These are phyloP conservation scores for Alfaro cultratus DNA, from an alignment of 2,797 vertebrate genomes.

Conservation along the genomic window DNA sequence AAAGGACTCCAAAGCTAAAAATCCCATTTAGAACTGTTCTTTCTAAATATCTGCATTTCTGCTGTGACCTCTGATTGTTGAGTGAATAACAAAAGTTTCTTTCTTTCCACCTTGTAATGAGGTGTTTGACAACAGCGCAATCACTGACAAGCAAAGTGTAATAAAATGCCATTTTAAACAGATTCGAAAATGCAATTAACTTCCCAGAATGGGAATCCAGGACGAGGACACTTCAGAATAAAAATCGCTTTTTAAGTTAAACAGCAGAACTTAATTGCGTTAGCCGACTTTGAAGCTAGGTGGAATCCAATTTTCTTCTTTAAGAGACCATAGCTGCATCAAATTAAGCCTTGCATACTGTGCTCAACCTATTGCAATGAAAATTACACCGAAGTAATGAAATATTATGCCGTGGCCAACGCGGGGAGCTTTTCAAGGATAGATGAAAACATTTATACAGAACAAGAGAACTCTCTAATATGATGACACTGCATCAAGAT, in stretches of 20 bases:
- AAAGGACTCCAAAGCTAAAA: conserved; percentile 25
- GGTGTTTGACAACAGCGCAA: conserved; percentile 41
- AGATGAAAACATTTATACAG: conserved; percentile 70
- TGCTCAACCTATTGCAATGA: conserved; percentile 58
- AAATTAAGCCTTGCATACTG: conserved; percentile 63
- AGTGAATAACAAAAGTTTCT: conserved; percentile 38
- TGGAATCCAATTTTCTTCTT: conserved; percentile 75
- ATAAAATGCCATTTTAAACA: conserved; percentile 61
- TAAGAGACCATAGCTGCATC: conserved; percentile 67
- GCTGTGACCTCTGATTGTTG: conserved; percentile 30
- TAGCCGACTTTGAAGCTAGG: conserved; percentile 74
- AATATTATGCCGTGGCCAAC: conserved; percentile 68
- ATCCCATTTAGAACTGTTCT: not conserved
- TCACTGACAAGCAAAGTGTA: conserved; percentile 42
- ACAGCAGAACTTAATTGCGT: conserved; percentile 71
- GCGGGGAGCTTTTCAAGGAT: conserved; percentile 66
- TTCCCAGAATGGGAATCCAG: conserved; percentile 66
- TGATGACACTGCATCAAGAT: conserved; percentile 70
- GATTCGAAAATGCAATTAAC: conserved; percentile 77
- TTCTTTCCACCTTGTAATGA: conserved; percentile 44
- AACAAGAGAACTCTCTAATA: conserved; percentile 55
- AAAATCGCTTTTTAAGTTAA: conserved; percentile 73
- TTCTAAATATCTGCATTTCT: conserved; percentile 1
- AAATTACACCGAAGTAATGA: conserved; percentile 69
- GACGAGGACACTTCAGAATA: conserved; percentile 67